phyloP scores from a whole-genome alignment of 1,140 invertebrate genomes.

The Galleria mellonella region DNA sequence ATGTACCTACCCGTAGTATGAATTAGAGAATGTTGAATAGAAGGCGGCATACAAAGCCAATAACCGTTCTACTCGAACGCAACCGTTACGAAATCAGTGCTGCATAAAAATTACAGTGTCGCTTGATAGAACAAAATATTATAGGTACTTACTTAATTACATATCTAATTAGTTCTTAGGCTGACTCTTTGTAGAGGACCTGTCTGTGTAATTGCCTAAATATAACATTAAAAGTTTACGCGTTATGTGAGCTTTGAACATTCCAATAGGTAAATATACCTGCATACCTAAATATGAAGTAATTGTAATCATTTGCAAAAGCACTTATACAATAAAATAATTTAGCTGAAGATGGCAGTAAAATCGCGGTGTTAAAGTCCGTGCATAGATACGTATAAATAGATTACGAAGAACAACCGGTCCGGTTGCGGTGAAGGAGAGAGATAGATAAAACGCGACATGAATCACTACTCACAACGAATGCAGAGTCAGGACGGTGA shows the following conservation, averaged over 20 bases:
- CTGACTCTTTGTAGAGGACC: too few relatives aligned
- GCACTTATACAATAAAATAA: background rate
- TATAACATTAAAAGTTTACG: too few relatives aligned
- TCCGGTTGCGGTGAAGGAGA: slow-evolving; percentile 71
- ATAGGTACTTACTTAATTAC: background rate
- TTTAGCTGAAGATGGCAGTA: slow-evolving; percentile 15
- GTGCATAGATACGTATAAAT: slow-evolving; percentile 67
- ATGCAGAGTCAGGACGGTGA: slow-evolving; percentile 45
- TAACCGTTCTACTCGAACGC: slow-evolving; percentile 69
- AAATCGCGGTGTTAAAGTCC: slow-evolving; percentile 63
- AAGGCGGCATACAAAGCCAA: slow-evolving; percentile 48
- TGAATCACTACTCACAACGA: slow-evolving; percentile 68
- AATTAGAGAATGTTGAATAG: slow-evolving; percentile 38
- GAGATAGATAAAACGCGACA: slow-evolving; percentile 73
- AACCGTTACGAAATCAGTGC: slow-evolving; percentile 70
- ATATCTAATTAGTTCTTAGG: too few relatives aligned
- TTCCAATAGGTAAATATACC: too few relatives aligned
- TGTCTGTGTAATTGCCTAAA: too few relatives aligned
- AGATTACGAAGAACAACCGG: slow-evolving; percentile 71
- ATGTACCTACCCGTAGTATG: too few relatives aligned
- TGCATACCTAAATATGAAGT: too few relatives aligned
- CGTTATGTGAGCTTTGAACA: too few relatives aligned
- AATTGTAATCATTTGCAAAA: too few relatives aligned
- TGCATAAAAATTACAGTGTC: slow-evolving; percentile 63
- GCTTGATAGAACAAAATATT: slow-evolving; percentile 21